Evolutionary conservation across 2,797 vertebrate species (phyloP).

Genomic region (Chelon auratus): DNA sequence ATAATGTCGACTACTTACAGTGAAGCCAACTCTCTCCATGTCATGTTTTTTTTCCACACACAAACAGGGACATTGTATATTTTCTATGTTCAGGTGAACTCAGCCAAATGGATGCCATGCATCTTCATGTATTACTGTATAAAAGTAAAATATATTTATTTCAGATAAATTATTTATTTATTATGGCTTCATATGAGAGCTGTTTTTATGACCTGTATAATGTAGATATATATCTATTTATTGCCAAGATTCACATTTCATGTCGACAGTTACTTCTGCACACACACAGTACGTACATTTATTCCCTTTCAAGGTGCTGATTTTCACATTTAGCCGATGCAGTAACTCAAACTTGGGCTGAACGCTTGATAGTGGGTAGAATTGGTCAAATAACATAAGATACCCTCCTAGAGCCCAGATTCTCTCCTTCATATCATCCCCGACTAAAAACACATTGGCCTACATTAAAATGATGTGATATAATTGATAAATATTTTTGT

Average conservation of each 20-base stretch:
- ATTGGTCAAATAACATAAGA: not conserved
- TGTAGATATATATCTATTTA: conserved; percentile 83
- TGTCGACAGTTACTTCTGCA: conserved; percentile 53
- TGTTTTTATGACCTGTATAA: conserved; percentile 76
- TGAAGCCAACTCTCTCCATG: conserved; percentile 39
- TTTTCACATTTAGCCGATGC: conserved; percentile 23
- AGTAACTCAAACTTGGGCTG: conserved; percentile 19
- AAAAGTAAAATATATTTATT: conserved; percentile 87
- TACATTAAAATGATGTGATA: conserved; percentile 31
- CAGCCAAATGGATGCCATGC: conserved; percentile 86
- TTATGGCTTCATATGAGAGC: conserved; percentile 82
- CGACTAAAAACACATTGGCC: conserved; percentile 8
- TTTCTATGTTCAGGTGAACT: conserved; percentile 80
- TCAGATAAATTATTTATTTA: conserved; percentile 90
- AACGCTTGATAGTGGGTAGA: conserved; percentile 1
- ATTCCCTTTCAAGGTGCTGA: conserved; percentile 32
- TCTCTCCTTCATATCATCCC: not conserved
- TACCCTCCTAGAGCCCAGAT: not conserved
- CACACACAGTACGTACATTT: not conserved
- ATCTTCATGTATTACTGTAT: conserved; percentile 87
- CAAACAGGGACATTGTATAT: conserved; percentile 56
- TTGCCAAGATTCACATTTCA: conserved; percentile 72
- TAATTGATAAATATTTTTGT: conserved; percentile 5
- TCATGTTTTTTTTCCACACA: conserved; percentile 18
- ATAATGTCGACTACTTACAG: conserved; percentile 30